phyloP scores from a whole-genome alignment of 1,140 invertebrate genomes.

The Nautilus pompilius region DNA sequence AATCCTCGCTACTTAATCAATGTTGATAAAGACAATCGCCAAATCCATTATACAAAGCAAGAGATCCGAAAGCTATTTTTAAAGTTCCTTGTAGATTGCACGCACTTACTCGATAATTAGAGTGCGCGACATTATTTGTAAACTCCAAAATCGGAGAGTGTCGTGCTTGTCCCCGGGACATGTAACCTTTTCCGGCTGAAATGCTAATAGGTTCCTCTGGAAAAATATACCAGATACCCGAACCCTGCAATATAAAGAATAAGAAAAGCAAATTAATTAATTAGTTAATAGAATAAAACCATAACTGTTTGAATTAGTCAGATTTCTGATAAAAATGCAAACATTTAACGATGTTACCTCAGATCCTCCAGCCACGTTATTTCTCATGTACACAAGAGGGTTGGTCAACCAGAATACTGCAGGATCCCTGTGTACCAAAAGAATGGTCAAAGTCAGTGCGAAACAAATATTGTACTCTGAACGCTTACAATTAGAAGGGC shows the following conservation, averaged over 20 bases:
- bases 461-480: background rate
- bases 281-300: background rate
- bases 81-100: background rate
- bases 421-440: slow-evolving; percentile 11
- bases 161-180: slow-evolving; percentile 17
- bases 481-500: background rate
- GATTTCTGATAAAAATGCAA: background rate
- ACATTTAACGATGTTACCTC: slow-evolving; percentile 13
- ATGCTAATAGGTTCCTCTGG: slow-evolving; percentile 21
- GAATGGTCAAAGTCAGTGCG: background rate
- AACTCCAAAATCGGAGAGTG: slow-evolving; percentile 21
- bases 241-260: too few species aligned
- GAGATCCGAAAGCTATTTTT: background rate
- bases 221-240: slow-evolving; percentile 26
- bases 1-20: background rate
- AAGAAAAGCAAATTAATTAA: too few species aligned
- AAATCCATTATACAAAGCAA: background rate
- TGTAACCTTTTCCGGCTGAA: slow-evolving; percentile 15
- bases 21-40: background rate
- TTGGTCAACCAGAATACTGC: slow-evolving; percentile 21
- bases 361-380: slow-evolving; percentile 24
- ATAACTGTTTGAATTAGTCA: background rate
- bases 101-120: slow-evolving; percentile 20
- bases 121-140: slow-evolving; percentile 32
- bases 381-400: slow-evolving; percentile 12